Base-by-base conservation (phyloP, 1,140 invertebrate genomes). In the Drosophila oshimai region DNA sequence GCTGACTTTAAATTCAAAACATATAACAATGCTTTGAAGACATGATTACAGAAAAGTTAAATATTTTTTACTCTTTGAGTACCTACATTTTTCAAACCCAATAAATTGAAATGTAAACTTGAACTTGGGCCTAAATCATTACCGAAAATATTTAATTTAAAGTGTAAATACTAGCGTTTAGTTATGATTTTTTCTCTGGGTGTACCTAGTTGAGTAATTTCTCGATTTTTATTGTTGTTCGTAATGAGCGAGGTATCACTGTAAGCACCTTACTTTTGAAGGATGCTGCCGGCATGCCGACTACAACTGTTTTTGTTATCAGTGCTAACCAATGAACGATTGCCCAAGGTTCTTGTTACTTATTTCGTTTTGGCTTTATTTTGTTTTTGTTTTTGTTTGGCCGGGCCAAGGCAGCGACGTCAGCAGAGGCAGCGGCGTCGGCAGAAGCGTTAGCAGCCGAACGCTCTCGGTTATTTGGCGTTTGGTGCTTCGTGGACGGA, bases 261-360 rank as follows among this genome's bases (percentile, higher is more conserved):
- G 53, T 34, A 42, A 9, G n/a, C 51, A 2, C 2, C 0, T 7
- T 3, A 29, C n/a, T 26, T 13, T 36, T 34, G 37, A 64, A 64
- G 58, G 61, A 65, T 65, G 61, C 61, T 62, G 58, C 36, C 58
- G 26, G 57, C 53, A 41, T 31, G 49, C 26, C 49, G 58, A 58
- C 49, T 53, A 58, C 58, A 62, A 62, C 58, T 62, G 58, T 44
- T 60, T 62, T 60, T 62, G 58, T 62, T 62, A 62, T 62, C 58
- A 62, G 53, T 58, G 58, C 58, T 64, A 65, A 65, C 61, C 61
- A 65, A 65, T 65, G 61, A 65, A 65, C 58, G 61, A 65, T 65
- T 65, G 60, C 61, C 61, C 61, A 49, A 64, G 61, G 61, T 65
- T 49, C 26, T 26, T 26, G 37, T 65, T 64, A 65, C 61, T 64